Evolutionary conservation across 2,888 invertebrate species (phyloP).

Genomic region (Drosophila tripunctata): DNA sequence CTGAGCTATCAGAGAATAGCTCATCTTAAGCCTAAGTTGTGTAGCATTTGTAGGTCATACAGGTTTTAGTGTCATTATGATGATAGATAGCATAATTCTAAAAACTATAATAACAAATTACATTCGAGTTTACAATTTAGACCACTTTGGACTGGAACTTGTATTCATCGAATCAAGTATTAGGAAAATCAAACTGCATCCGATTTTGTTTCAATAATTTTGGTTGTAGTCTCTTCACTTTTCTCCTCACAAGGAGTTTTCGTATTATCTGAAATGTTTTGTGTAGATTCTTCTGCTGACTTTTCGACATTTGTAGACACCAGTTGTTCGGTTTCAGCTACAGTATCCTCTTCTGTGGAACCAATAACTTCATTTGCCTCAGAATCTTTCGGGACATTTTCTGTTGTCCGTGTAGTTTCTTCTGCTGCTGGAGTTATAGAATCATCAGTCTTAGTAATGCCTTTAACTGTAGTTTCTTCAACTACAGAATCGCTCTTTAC

Average conservation of each 20-base stretch:
- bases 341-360: not conserved
- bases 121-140: constrained; percentile 27
- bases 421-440: not conserved
- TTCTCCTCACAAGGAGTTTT: not conserved
- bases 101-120: constrained; percentile 50
- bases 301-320: not conserved
- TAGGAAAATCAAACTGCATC: constrained; percentile 14
- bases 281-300: not conserved
- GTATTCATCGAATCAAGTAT: not conserved
- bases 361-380: not conserved
- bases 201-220: not conserved
- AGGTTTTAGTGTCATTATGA: not conserved
- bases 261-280: not conserved
- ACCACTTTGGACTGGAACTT: not conserved
- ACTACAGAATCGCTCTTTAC: constrained; percentile 1
- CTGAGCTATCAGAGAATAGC: not conserved
- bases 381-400: not conserved
- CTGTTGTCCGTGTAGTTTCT: not conserved
- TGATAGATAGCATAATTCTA: constrained; percentile 18
- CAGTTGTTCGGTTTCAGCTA: not conserved
- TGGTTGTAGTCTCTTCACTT: not conserved
- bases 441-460: constrained; percentile 11
- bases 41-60: constrained; percentile 14
- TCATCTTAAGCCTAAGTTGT: constrained; percentile 8
- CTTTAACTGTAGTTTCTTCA: not conserved